Evolutionary conservation across 2,888 invertebrate genomes (phyloP).

Genomic region (Polyploca ridens): DNA sequence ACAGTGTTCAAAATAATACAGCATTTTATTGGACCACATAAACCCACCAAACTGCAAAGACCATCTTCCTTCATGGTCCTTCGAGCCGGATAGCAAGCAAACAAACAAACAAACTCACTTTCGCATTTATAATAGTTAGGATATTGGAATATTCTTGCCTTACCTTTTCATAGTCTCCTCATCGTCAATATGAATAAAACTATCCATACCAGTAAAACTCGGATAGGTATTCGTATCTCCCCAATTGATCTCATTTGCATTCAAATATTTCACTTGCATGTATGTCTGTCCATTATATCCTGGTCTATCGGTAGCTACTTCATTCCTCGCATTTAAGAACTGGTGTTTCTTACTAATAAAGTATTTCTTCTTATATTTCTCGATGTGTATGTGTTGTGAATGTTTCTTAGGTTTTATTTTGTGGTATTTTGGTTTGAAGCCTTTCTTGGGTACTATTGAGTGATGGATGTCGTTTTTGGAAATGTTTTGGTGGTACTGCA

Average conservation of each 20-base stretch:
- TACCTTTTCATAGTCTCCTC: conserved; percentile 94
- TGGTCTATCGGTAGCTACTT: conserved; percentile 57
- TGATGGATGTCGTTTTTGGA: conserved; percentile 65
- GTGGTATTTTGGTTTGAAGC: conserved; percentile 65
- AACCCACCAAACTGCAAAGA: too few species aligned
- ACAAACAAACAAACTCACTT: too few species aligned
- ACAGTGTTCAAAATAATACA: too few species aligned
- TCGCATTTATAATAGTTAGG: too few species aligned
- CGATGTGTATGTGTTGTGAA: conserved; percentile 44
- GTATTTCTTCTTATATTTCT: conserved; percentile 65
- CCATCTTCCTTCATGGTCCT: too few species aligned
- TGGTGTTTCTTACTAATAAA: conserved; percentile 60
- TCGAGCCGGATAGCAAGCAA: too few species aligned
- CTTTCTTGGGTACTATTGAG: conserved; percentile 72
- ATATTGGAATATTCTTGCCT: conserved; percentile 17
- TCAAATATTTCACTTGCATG: conserved; percentile 79
- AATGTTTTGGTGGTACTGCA: conserved; percentile 57
- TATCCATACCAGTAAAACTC: conserved; percentile 92
- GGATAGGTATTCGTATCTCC: conserved; percentile 83
- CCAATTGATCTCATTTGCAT: conserved; percentile 73
- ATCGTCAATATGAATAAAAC: conserved; percentile 95
- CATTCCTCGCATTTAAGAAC: conserved; percentile 33
- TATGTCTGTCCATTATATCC: conserved; percentile 72
- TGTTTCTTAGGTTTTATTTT: conserved; percentile 66
- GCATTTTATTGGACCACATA: too few species aligned